Conservation (phyloP, 2,113 vertebrate genomes). For the Chrysochloris asiatica region DNA sequence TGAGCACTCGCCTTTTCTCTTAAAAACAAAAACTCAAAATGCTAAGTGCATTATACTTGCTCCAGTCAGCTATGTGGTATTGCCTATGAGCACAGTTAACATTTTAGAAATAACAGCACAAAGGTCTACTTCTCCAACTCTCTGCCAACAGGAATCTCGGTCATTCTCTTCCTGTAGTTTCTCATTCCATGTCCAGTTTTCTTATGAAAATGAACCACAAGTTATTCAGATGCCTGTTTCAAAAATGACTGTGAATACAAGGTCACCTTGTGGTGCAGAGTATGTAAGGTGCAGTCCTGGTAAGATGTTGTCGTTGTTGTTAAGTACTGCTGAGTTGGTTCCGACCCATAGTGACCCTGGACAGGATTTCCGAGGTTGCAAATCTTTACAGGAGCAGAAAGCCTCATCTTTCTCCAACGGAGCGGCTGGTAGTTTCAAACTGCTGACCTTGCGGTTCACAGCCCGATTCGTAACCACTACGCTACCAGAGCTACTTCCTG, state of each 20-base stretch:
- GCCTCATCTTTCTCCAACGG: no score
- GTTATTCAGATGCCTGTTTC: slow-evolving; percentile 31
- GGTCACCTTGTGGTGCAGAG: slow-evolving; percentile 61
- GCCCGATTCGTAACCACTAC: no score
- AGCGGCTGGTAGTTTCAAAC: no score
- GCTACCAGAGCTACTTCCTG: no score
- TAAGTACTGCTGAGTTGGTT: no score
- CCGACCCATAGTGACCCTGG: no score
- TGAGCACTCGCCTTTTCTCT: slow-evolving; percentile 73
- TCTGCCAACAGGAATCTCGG: slow-evolving; percentile 8
- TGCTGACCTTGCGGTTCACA: no score
- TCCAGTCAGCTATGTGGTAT: slow-evolving; percentile 62
- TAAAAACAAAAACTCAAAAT: slow-evolving; percentile 80
- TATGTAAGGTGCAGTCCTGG: slow-evolving; percentile 62
- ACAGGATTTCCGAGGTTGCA: no score
- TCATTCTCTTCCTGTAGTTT: slow-evolving; percentile 29
- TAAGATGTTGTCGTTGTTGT: no score
- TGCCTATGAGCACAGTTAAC: slow-evolving; percentile 53
- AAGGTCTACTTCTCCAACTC: slow-evolving; percentile 20
- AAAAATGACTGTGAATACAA: slow-evolving; percentile 73
- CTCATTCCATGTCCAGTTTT: slow-evolving; percentile 42
- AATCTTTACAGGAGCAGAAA: no score
- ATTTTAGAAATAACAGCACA: slow-evolving; percentile 53
- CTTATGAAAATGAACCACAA: slow-evolving; percentile 39
- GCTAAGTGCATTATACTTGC: slow-evolving; percentile 64